Evolutionary conservation across 2,888 invertebrate genomes (phyloP).

Genomic region (Brenthis ino): DNA sequence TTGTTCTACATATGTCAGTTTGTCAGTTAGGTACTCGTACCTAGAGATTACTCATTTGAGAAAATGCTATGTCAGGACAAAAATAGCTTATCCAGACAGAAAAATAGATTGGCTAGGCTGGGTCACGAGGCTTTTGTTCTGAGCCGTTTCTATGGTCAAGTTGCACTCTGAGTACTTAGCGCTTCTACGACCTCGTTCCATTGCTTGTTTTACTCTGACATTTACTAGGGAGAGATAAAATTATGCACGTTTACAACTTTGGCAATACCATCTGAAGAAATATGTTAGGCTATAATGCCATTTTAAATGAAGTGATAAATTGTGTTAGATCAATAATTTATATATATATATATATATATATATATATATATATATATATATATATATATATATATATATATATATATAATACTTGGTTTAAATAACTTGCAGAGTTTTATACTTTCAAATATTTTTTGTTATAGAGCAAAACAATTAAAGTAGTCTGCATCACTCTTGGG

Average conservation of each 20-base stretch:
- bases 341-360: no score
- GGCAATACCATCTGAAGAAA: background rate
- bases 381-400: no score
- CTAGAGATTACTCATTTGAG: background rate
- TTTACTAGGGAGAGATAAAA: conserved; percentile 19
- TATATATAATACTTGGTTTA: no score
- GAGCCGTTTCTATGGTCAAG: conserved; percentile 31
- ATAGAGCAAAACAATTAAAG: no score
- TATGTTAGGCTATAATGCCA: background rate
- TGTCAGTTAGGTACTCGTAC: background rate
- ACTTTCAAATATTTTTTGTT: no score
- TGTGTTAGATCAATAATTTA: background rate
- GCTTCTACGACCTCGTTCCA: conserved; percentile 27
- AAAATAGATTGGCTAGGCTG: conserved; percentile 12
- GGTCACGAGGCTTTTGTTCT: conserved; percentile 30
- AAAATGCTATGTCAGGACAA: background rate
- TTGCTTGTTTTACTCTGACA: conserved; percentile 17
- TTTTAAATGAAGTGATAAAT: background rate
- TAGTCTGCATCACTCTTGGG: no score
- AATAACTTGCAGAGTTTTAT: no score
- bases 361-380: no score
- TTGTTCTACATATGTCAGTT: background rate
- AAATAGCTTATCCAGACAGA: background rate
- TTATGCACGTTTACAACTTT: background rate
- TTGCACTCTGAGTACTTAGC: conserved; percentile 27